A percentile compares a stretch with the other conserved stretches of the same genome.
Conservation (phyloP, 1,140 invertebrate genomes). For the Drosophila arizonae region DNA sequence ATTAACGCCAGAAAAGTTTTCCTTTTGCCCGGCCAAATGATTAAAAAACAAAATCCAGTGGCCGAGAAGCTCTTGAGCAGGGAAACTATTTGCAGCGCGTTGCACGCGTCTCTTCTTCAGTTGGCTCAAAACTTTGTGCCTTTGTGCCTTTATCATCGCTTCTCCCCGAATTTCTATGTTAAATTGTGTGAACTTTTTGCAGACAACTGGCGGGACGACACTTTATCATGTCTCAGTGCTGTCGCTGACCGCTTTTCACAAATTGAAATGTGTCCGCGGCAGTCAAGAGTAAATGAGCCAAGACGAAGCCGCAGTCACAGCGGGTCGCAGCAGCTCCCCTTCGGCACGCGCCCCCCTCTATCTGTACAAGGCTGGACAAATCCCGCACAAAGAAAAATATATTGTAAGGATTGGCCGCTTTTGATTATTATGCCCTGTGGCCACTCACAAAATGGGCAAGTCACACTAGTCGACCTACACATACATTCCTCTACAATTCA, state of each 20-base stretch:
- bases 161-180: constrained; percentile 29
- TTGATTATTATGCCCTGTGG: constrained; percentile 5
- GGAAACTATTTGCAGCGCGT: constrained; percentile 52
- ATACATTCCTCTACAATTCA: not conserved
- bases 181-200: constrained; percentile 55
- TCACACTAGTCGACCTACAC: not conserved
- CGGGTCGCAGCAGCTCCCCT: constrained; percentile 2
- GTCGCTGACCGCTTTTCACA: constrained; percentile 59
- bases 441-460: not conserved
- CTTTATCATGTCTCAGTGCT: constrained; percentile 71
- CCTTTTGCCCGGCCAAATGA: constrained; percentile 49
- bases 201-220: constrained; percentile 45
- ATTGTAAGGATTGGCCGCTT: constrained; percentile 24
- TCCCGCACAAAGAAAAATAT: constrained; percentile 17
- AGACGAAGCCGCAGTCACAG: constrained; percentile 57
- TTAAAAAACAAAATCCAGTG: constrained; percentile 37
- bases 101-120: constrained; percentile 45
- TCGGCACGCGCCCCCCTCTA: not conserved
- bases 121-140: constrained; percentile 55
- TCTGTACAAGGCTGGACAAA: constrained; percentile 36
- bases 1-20: constrained; percentile 52
- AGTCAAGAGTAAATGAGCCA: constrained; percentile 71
- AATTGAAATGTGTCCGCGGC: constrained; percentile 73
- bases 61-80: constrained; percentile 4
- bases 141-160: constrained; percentile 57